Percentiles rank a stretch among this genome's conserved stretches.
Conservation (phyloP, 1,140 invertebrate genomes). For the Drosophila nigrodunni region DNA sequence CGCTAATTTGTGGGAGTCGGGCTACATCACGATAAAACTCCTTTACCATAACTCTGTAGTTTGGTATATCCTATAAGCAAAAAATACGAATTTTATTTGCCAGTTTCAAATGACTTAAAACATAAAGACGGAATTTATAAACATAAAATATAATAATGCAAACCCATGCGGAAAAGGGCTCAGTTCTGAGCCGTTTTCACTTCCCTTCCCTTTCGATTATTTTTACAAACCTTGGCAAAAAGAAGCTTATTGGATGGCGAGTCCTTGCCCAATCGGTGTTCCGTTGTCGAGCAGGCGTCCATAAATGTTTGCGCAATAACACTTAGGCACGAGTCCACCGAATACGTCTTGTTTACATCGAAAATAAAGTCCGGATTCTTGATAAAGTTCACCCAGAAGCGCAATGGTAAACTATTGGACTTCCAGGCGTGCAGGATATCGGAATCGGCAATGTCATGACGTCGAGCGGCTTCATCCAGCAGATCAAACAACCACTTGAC, state of each 20-base stretch:
- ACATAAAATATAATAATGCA: slow-evolving; percentile 8
- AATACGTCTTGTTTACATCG: slow-evolving; percentile 96
- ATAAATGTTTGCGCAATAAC: slow-evolving; percentile 98
- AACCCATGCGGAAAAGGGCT: neutral
- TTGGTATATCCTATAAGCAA: slow-evolving; percentile 90
- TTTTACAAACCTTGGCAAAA: slow-evolving; percentile 91
- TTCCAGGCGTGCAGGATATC: slow-evolving; percentile 98
- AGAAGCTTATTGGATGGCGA: slow-evolving; percentile 97
- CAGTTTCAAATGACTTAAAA: slow-evolving; percentile 35
- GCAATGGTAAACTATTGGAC: slow-evolving; percentile 96
- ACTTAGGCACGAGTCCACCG: slow-evolving; percentile 95
- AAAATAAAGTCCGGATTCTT: slow-evolving; percentile 99
- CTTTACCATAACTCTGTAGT: slow-evolving; percentile 94
- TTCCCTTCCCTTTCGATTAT: slow-evolving; percentile 23
- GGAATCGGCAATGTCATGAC: slow-evolving; percentile 93
- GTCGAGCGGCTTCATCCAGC: slow-evolving; percentile 94
- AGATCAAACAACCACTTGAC: slow-evolving; percentile 98
- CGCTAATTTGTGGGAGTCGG: slow-evolving; percentile 93
- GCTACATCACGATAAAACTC: slow-evolving; percentile 95
- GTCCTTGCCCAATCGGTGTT: slow-evolving; percentile 96
- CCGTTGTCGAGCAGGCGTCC: slow-evolving; percentile 95
- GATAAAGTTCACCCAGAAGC: slow-evolving; percentile 99
- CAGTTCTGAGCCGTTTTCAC: neutral
- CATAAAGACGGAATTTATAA: neutral
- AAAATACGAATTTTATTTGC: neutral